Evolutionary conservation across 2,797 vertebrate genomes (phyloP).

Genomic region (Steatocranus sp.): DNA sequence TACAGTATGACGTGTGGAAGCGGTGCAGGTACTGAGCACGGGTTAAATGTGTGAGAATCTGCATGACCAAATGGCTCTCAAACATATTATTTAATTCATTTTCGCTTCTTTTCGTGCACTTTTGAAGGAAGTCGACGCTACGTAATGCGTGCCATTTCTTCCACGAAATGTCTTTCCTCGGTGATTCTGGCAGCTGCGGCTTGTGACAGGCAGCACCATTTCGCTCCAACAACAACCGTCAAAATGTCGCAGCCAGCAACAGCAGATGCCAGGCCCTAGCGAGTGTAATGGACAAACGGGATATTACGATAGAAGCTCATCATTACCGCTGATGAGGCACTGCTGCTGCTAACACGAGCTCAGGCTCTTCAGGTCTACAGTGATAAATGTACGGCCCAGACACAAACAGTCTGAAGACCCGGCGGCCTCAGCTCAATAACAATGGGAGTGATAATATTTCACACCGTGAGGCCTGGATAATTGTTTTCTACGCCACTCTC

Average conservation of each 20-base stretch:
- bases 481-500: background rate
- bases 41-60: background rate
- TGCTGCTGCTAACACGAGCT: conserved; percentile 19
- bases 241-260: conserved; percentile 69
- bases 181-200: background rate
- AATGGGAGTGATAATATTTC: background rate
- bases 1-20: background rate
- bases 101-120: background rate
- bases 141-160: background rate
- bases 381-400: background rate
- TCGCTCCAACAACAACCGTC: conserved; percentile 46
- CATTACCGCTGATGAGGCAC: conserved; percentile 58
- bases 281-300: conserved; percentile 42
- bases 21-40: background rate
- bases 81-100: background rate
- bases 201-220: conserved; percentile 46
- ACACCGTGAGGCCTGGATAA: background rate
- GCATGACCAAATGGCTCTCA: background rate
- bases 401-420: background rate
- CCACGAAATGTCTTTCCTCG: background rate
- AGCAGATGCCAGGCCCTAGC: conserved; percentile 57
- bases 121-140: background rate
- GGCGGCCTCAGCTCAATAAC: background rate
- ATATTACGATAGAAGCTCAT: conserved; percentile 49
- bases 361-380: conserved; percentile 11